Percentiles rank a stretch among this genome's conserved stretches.
phyloP scores from a whole-genome alignment of 1,140 invertebrate genomes.

The roundworm (Caenorhabditis elegans) region WBcel235 BX284602.5:5376001-5376500 shows the following conservation, averaged over 20 bases:
- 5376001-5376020: constrained; percentile 69
- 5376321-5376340: constrained; percentile 96
- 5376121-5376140: constrained; percentile 81
- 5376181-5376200: constrained; percentile 68
- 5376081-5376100: constrained; percentile 70
- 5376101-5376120: constrained; percentile 84
- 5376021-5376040: constrained; percentile 80
- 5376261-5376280: constrained; percentile 75
- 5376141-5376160: constrained; percentile 90
- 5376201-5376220: constrained; percentile 69
- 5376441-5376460: constrained; percentile 59
- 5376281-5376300: constrained; percentile 68
- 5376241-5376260: constrained; percentile 72
- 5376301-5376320: constrained; percentile 71
- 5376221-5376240: constrained; percentile 85
- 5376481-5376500: constrained; percentile 98
- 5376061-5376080: constrained; percentile 76
- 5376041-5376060: constrained; percentile 94
- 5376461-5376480: constrained; percentile 73
- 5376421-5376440: constrained; percentile 54
- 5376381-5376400: constrained; percentile 61
- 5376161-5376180: constrained; percentile 79
- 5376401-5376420: too few species aligned
- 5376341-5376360: constrained; percentile 86
- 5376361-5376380: constrained; percentile 81